These are phyloP conservation scores for Drosophila vallismaia DNA, from an alignment of 2,888 invertebrate species.

Conservation along the genomic window DNA sequence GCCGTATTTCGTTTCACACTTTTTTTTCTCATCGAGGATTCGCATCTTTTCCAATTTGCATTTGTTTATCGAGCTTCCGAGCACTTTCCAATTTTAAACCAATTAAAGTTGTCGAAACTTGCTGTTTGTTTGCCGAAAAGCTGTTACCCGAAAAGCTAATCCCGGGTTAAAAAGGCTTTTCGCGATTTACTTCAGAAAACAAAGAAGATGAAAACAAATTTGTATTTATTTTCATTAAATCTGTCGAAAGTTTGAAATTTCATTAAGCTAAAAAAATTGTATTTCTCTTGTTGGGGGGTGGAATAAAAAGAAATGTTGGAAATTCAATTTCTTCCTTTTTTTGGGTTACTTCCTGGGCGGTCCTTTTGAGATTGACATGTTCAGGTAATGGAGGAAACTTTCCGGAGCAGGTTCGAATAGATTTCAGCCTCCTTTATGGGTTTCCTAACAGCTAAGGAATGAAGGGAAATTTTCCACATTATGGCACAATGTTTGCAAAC, in stretches of 20 bases:
- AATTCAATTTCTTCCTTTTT: constrained; percentile 57
- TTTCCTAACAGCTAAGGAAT: constrained; percentile 29
- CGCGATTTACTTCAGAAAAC: not conserved
- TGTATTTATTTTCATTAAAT: constrained; percentile 76
- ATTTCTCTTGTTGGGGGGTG: constrained; percentile 17
- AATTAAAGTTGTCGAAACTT: constrained; percentile 74
- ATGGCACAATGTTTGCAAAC: not conserved
- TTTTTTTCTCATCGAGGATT: constrained; percentile 5
- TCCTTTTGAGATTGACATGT: constrained; percentile 58
- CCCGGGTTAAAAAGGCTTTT: constrained; percentile 44
- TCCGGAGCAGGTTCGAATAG: constrained; percentile 25
- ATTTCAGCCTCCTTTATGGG: constrained; percentile 15
- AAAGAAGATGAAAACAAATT: constrained; percentile 21
- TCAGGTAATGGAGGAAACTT: constrained; percentile 35
- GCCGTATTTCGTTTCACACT: constrained; percentile 37
- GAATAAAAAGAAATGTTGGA: constrained; percentile 42
- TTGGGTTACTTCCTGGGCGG: constrained; percentile 48
- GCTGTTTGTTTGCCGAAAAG: constrained; percentile 50
- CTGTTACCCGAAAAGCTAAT: constrained; percentile 66
- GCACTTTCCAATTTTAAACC: constrained; percentile 67
- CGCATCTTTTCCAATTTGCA: constrained; percentile 15
- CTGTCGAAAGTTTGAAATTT: constrained; percentile 73
- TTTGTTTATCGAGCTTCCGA: constrained; percentile 16
- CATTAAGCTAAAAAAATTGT: constrained; percentile 56
- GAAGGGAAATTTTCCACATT: constrained; percentile 7